Base-by-base conservation (phyloP, 2,888 invertebrate genomes). In the Epirrita christyi region DNA sequence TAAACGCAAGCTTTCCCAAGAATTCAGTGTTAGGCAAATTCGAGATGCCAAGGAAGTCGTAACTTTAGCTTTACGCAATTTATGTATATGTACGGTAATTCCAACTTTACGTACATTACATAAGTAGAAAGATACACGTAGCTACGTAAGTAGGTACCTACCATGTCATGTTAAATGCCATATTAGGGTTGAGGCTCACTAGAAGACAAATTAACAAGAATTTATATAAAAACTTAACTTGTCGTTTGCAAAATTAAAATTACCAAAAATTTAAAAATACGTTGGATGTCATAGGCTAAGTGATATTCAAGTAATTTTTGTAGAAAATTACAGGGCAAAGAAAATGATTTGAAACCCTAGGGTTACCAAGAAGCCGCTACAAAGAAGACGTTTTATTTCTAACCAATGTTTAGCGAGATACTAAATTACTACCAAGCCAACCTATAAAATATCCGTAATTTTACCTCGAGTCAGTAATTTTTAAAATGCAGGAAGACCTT, bases 401-500 rank as follows among this genome's bases (percentile, higher is more conserved):
- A 50, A 36, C 48, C 38, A 40, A 14, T 55, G 21, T 41, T 55
- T 51, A 44, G 37, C 28, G 43, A 36, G 28, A 38, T 15, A 27
- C 32, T 14, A 56, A 48, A 55, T 47, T 49, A 54, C 41, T 54
- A 36, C 21, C 28, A 43, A 36, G 38, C 9, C 21, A 13, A 41
- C 7, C 10, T 27, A 47, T 43, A 42, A 27, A 36, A 21, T 21
- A 21, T 55, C 42, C 40, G 46, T 48, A 58, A 59, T 59, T 61
- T 53, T 60, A 48, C 57, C 47, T 47, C 28, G 7, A 40, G 43
- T 53, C 36, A 45, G 27, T 54, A 52, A 58, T 64, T 64, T 64
- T 64, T 49, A 46, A 48, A 62, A 51, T 44, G 47, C 29, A 46
- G 11, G 44, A 42, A 58, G 44, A 36, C 57, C 43, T 60, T 58